Evolutionary conservation across 2,888 invertebrate genomes (phyloP), one percentile per base, ranked within the genome.

Genomic region (Arge pagana): DNA sequence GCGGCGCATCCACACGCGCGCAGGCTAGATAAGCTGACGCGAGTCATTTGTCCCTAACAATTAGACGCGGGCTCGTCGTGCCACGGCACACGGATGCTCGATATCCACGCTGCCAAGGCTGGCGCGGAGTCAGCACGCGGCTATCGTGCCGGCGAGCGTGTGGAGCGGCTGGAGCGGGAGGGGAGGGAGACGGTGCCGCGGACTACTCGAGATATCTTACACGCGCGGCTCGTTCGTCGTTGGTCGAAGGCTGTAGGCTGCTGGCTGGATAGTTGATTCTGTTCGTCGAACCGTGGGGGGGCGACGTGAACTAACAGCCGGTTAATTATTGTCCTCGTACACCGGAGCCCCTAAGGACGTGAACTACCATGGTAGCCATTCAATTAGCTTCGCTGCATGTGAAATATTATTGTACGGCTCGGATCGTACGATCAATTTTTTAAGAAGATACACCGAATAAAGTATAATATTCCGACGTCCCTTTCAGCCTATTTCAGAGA

Each of bases 291-390:
- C 71, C 61, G 52, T 68, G 62, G 72, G 71, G n/a, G 71, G 68
- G 67, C 65, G 68, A 70, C 72, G 68, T 67, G 70, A 73, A 74
- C 73, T 72, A 72, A 73, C 74, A 71, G 70, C 63, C 62, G 70
- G 70, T 75, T 76, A 76, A 73, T 76, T 76, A 73, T 73, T 72
- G 70, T 70, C 72, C 69, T 63, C 64, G 58, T 40, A 54, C 59
- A 54, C 62, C 60, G 62, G 64, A 54, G 57, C 62, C 60, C 58
- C 60, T 65, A 63, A 65, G 65, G 62, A 64, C 60, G 61, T 62
- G 63, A 70, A 74, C 72, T 74, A 74, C 72, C 72, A 73, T 72
- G 71, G 70, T 70, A 69, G 74, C 74, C 74, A 72, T 75, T 75
- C 74, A 75, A 75, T 75, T 75, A 74, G 69, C 67, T 63, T 68